Evolutionary conservation across 2,797 vertebrate species (phyloP).

Genomic region (Harpagifer antarcticus): DNA sequence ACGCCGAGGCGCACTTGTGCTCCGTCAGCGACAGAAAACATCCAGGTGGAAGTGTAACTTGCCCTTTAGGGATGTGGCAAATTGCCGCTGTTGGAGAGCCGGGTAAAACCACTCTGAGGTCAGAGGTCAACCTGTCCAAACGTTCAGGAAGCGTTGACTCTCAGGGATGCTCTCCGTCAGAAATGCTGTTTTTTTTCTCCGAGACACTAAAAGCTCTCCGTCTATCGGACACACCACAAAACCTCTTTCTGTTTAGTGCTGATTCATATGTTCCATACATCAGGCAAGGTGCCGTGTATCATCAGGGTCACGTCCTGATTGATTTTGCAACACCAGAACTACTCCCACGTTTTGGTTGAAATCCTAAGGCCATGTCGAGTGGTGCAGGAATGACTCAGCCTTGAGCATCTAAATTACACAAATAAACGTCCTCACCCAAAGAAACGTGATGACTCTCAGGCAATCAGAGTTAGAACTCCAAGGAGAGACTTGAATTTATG

Average conservation of each 20-base stretch:
- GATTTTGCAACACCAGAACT: too few relatives aligned
- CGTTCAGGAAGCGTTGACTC: background rate
- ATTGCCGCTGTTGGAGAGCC: background rate
- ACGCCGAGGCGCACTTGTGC: background rate
- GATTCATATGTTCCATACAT: too few relatives aligned
- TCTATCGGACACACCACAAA: too few relatives aligned
- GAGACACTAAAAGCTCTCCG: background rate
- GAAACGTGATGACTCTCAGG: background rate
- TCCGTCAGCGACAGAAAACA: background rate
- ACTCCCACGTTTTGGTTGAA: too few relatives aligned
- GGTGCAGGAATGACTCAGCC: too few relatives aligned
- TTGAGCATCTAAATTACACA: too few relatives aligned
- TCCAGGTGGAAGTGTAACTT: conserved; percentile 19
- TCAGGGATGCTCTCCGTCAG: background rate
- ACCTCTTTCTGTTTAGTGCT: too few relatives aligned
- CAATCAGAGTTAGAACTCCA: background rate
- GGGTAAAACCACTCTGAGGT: conserved; percentile 12
- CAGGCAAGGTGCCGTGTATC: background rate
- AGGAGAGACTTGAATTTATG: background rate
- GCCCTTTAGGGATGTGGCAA: background rate
- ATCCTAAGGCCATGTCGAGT: too few relatives aligned
- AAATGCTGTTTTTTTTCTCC: background rate
- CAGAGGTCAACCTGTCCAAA: conserved; percentile 15
- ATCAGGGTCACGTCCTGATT: too few relatives aligned
- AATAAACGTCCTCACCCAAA: too few relatives aligned